Conservation (phyloP, 2,113 vertebrate species). For the Scopus umbretta region DNA sequence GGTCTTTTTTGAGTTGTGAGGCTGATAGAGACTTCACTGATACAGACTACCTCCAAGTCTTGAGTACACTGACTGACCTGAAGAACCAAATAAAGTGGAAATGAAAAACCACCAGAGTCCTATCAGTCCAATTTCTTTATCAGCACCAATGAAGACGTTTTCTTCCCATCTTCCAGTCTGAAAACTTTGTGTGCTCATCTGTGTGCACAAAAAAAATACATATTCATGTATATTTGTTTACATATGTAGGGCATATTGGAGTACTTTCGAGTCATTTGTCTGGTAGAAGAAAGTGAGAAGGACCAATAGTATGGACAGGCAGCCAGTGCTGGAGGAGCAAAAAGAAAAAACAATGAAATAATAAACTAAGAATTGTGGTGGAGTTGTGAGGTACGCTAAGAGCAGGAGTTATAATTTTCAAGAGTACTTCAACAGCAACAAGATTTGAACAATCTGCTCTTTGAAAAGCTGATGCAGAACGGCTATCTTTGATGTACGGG, state of each 20-base stretch:
- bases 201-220: neutral
- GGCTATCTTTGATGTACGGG: neutral
- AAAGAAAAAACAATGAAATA: neutral
- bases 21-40: neutral
- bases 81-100: neutral
- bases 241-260: neutral
- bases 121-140: neutral
- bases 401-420: neutral
- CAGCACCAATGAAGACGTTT: neutral
- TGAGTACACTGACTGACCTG: neutral
- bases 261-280: neutral
- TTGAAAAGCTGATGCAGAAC: neutral
- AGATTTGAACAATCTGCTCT: neutral
- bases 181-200: neutral
- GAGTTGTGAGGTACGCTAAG: neutral
- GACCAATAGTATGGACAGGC: neutral
- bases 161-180: neutral
- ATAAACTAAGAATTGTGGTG: neutral
- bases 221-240: neutral
- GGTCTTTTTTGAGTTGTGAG: neutral
- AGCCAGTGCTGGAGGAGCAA: neutral
- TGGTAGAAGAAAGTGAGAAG: neutral
- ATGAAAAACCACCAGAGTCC: neutral
- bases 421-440: neutral
- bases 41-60: neutral